A percentile compares a stretch with the other conserved stretches of the same genome.
phyloP scores from a whole-genome alignment of 2,888 invertebrate genomes.

The Cheilosia soror region DNA sequence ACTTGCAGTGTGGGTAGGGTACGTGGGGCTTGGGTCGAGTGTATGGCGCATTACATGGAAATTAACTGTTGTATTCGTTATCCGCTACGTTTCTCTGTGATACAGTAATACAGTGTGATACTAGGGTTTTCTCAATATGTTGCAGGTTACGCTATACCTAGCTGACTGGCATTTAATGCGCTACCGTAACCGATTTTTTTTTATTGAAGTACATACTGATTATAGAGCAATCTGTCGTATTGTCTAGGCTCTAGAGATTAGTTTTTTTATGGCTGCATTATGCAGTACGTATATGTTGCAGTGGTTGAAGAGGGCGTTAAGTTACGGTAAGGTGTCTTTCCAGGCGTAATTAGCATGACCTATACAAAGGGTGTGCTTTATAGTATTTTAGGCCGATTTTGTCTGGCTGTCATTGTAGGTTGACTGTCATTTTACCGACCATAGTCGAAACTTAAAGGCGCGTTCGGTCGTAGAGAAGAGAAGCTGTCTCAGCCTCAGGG shows the following conservation, averaged over 20 bases:
- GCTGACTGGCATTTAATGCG: not conserved
- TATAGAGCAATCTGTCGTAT: not conserved
- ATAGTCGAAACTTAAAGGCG: too few species aligned
- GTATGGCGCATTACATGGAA: slow-evolving; percentile 58
- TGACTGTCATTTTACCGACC: too few species aligned
- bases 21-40: slow-evolving; percentile 21
- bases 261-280: slow-evolving; percentile 1
- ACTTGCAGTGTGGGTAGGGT: slow-evolving; percentile 60
- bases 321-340: too few species aligned
- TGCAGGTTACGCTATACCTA: too few species aligned
- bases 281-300: not conserved
- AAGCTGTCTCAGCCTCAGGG: too few species aligned
- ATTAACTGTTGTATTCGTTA: slow-evolving; percentile 35
- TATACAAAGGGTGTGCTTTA: too few species aligned
- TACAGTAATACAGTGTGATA: not conserved
- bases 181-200: not conserved
- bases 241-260: not conserved
- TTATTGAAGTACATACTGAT: not conserved
- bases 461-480: too few species aligned
- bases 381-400: too few species aligned
- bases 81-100: slow-evolving; percentile 11
- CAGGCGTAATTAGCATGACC: too few species aligned
- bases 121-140: not conserved
- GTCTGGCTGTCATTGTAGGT: too few species aligned
- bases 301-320: not conserved